phyloP scores from a whole-genome alignment of 2,113 vertebrate genomes.

The Protobothrops flavoviridis region DNA sequence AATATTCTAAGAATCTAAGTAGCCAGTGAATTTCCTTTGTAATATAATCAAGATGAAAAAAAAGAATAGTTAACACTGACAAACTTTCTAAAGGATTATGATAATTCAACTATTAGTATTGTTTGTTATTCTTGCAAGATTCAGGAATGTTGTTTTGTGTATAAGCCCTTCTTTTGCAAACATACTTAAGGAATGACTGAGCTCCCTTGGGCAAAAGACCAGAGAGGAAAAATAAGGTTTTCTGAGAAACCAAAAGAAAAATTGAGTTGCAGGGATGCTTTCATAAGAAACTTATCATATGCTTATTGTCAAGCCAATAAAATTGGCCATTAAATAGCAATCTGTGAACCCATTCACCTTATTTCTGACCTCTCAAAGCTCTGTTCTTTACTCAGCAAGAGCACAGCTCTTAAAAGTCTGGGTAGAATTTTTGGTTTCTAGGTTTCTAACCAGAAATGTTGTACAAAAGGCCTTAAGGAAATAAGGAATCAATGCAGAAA shows the following conservation, averaged over 20 bases:
- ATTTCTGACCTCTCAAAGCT: background rate
- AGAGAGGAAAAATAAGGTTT: constrained; percentile 21
- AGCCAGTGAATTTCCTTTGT: background rate
- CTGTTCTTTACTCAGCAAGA: background rate
- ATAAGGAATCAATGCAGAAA: background rate
- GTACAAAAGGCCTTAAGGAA: background rate
- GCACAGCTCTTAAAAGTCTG: background rate
- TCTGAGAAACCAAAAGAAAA: constrained; percentile 5
- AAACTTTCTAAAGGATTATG: background rate
- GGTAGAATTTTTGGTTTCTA: background rate
- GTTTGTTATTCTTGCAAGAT: background rate
- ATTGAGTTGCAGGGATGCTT: background rate
- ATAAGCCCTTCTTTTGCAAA: constrained; percentile 4
- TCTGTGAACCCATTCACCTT: background rate
- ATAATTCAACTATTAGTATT: background rate
- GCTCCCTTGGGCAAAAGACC: constrained; percentile 37
- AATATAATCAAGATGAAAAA: background rate
- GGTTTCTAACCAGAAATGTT: background rate
- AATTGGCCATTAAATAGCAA: background rate
- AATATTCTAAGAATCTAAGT: background rate
- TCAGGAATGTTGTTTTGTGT: background rate
- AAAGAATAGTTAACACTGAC: background rate
- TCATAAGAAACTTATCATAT: background rate
- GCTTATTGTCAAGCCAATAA: background rate
- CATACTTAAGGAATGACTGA: constrained; percentile 49